Evolutionary conservation across 2,113 vertebrate genomes (phyloP), one percentile per base, ranked within the genome.

Genomic region (Corythornis madagascariensis): DNA sequence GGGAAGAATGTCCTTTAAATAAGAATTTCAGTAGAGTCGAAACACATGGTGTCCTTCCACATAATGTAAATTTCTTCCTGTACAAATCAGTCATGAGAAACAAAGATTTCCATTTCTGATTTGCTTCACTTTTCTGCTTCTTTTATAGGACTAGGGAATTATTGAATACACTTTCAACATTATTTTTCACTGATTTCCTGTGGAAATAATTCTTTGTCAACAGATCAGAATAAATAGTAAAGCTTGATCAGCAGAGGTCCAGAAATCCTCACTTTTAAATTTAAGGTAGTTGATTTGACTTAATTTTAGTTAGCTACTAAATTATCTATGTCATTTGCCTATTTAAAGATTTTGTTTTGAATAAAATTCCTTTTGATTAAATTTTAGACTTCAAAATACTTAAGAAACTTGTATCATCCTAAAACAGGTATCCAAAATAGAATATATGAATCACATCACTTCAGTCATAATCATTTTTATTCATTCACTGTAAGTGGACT

Each of bases 1-100:
- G 20, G 8, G 55, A 72, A 94, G 89, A 90, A 83, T 42, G 83
- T 91, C n/a, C 31, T 95, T 89, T 29, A 96, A 92, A 94, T 93
- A 95, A 83, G 82, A 66, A 96, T 93, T 92, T 59, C 64, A 63
- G 11, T 48, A 40, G 16, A 76, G 66, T 83, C 48, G 84, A 88
- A 70, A 86, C 22, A 91, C n/a, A 81, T 40, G 1, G 17, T 85
- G 63, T 72, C 60, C 53, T 91, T 94, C 61, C 40, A 84, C 14
- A 42, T 16, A 88, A 75, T 13, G 10, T 18, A 90, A 42, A 38
- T 64, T 31, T 91, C 75, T 60, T 93, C 77, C 74, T 85, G 13
- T 7, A 18, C 11, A 47, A 84, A 52, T 9, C 3, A 81, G 69
- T 47, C 65, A 50, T 33, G 18, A 77, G 35, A 65, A 53, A 89